Evolutionary conservation across 1,140 invertebrate species (phyloP), one percentile per base, ranked within the genome.

Genomic region (Listronotus oregonensis): DNA sequence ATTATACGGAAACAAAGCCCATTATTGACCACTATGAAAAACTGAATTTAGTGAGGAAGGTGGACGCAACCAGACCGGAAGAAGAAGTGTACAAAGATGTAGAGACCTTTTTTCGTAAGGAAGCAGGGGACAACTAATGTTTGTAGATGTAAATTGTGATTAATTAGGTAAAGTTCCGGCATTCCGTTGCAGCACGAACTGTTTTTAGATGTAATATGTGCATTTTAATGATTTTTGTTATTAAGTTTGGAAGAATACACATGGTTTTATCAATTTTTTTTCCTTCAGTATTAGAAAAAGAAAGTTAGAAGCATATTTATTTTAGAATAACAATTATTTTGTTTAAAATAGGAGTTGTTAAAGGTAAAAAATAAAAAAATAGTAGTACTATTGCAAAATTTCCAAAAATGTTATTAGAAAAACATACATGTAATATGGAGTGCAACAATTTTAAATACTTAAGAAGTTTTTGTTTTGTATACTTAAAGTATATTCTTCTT

Each of bases 11-110:
- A 64, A 97, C 97, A 0, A 86, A 96, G 83, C 96, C 96, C 1
- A 97, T 99, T 70, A 92, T 99, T 51, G 81, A 97, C 21, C 82
- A 94, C 78, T 99, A 95, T 73, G 85, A 90, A 31, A 73, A 83
- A 21, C 71, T 83, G 34, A 86, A 88, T 44, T 79, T 97, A 31
- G 93, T 99, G 0, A 84, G 85, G 62, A 87, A 85, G 73, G 85
- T 99, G 49, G 86, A 96, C 81, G 90, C 91, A 18, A 86, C 86
- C 71, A 80, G 83, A 37, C 73, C 81, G 15, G 83, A 87, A 1
- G 85, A 91, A 1, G 77, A 89, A 76, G 94, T 98, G 2, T 78
- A 75, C 40, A 61, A 70, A 10, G 67, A 74, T 9, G 75, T 79
- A 12, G 70, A 75, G 52, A 55, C 65, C 6, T 43, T 73, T 34